Evolutionary conservation across 1,140 invertebrate genomes (phyloP).

Genomic region (Macrosteles quadrilineatus): DNA sequence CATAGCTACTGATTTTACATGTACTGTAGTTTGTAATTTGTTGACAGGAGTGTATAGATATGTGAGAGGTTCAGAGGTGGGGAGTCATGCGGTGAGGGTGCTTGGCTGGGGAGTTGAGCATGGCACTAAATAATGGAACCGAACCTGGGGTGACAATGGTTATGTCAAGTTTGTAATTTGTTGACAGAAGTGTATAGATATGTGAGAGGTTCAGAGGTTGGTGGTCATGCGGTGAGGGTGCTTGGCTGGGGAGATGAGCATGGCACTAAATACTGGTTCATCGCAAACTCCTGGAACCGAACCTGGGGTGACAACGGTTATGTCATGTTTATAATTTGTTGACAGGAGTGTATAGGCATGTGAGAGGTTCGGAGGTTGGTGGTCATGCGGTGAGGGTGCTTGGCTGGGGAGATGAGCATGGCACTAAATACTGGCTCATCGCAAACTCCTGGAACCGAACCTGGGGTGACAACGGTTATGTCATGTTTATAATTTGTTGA

Average conservation of each 20-base stretch:
- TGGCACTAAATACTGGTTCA: slow-evolving; percentile 77
- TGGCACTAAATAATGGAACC: slow-evolving; percentile 80
- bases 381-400: slow-evolving; percentile 88
- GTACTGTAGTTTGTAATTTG: too few relatives aligned
- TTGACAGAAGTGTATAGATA: slow-evolving; percentile 83
- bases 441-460: slow-evolving; percentile 92
- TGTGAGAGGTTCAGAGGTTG: slow-evolving; percentile 66
- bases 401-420: slow-evolving; percentile 62
- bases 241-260: slow-evolving; percentile 67
- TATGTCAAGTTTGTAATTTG: too few relatives aligned
- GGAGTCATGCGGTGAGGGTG: slow-evolving; percentile 88
- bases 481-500: slow-evolving; percentile 73
- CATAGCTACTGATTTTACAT: too few relatives aligned
- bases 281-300: slow-evolving; percentile 90
- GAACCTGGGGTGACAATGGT: slow-evolving; percentile 70
- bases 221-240: slow-evolving; percentile 88
- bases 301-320: slow-evolving; percentile 69
- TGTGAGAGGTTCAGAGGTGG: slow-evolving; percentile 66
- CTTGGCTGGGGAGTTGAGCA: slow-evolving; percentile 67
- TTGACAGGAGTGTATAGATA: slow-evolving; percentile 83
- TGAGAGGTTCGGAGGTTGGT: slow-evolving; percentile 68
- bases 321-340: slow-evolving; percentile 61
- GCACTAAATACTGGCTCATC: slow-evolving; percentile 80
- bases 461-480: slow-evolving; percentile 88
- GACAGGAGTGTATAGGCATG: slow-evolving; percentile 79